phyloP scores from a whole-genome alignment of 2,113 vertebrate genomes.

The Rhinogobius similis region DNA sequence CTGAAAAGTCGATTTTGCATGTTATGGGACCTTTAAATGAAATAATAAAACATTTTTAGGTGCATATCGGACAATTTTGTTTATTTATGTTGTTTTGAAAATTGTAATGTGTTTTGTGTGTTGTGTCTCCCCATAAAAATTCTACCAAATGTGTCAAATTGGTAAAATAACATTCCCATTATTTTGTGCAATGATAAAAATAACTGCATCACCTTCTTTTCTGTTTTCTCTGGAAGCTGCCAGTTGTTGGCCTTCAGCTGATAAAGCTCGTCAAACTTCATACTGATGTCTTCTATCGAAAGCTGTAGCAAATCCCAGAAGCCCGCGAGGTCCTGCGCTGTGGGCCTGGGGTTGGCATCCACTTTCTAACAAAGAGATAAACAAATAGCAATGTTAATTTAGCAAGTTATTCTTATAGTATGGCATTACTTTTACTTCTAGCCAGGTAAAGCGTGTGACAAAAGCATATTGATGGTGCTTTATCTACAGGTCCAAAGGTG shows the following conservation, averaged over 20 bases:
- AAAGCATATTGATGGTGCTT: background rate
- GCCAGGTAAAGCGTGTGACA: too few relatives aligned
- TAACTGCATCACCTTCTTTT: constrained; percentile 84
- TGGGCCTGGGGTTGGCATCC: constrained; percentile 90
- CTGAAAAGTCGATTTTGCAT: too few relatives aligned
- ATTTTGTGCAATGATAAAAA: background rate
- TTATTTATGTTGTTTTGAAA: too few relatives aligned
- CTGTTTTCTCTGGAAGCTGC: constrained; percentile 85
- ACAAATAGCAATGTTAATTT: background rate
- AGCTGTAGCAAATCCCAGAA: constrained; percentile 99
- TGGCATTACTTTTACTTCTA: background rate
- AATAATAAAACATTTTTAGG: too few relatives aligned
- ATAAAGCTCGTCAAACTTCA: constrained; percentile 98
- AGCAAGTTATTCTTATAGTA: too few relatives aligned
- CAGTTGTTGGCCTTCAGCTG: constrained; percentile 96
- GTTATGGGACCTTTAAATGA: too few relatives aligned
- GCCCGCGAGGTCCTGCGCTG: constrained; percentile 95
- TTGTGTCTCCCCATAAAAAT: too few relatives aligned
- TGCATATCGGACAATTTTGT: too few relatives aligned
- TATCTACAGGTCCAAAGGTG: background rate
- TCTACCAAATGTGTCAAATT: too few relatives aligned
- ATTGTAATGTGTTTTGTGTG: too few relatives aligned
- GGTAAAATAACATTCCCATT: too few relatives aligned
- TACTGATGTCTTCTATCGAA: constrained; percentile 98
- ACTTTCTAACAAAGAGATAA: constrained; percentile 76